Base-by-base conservation (phyloP, 2,113 vertebrate genomes). In the Eupsittula cactorum region DNA sequence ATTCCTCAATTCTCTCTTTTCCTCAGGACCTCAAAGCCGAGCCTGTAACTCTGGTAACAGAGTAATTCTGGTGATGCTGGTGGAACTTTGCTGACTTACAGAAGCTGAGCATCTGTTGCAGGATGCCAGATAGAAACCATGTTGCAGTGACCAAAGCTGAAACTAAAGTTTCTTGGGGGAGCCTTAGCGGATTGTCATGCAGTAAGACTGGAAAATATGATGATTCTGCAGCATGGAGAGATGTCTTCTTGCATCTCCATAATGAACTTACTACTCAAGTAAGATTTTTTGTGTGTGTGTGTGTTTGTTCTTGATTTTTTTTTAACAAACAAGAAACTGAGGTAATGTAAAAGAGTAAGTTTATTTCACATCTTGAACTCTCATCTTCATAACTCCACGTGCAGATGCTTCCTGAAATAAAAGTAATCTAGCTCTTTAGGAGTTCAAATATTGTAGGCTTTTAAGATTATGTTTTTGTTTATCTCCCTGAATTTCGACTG, bases 1-100 rank as follows among this genome's bases (percentile, higher is more conserved):
- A 2, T 27, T 88, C 37, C 10, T 78, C 25, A 50, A 6, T 53
- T 84, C 33, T 80, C 62, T 71, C 15, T 64, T 77, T 86, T 52
- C 49, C 10, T 44, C 23, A 16, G n/a, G 10, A 55, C 8, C 11
- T 46, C 53, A 59, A 89, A 87, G 39, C 5, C 47, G 87, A 84
- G 4, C 8, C 24, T 21, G 3, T 9, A 29, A 35, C 1, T 1
- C 18, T 39, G 20, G 13, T 64, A 39, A 23, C 29, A 10, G n/a
- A 67, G 46, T 37, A 50, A 75, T 53, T 63, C 6, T 19, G 57
- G 23, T 24, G n/a, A 59, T 2, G 4, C 1, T 67, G 25, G 39
- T 78, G 17, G 47, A 47, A 75, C 11, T 7, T 50, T 33, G 14
- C 42, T 87, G 39, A 50, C 59, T 75, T 64, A 42, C 5, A 25